phyloP scores from a whole-genome alignment of 2,113 vertebrate species.

The Anolis sagrei region DNA sequence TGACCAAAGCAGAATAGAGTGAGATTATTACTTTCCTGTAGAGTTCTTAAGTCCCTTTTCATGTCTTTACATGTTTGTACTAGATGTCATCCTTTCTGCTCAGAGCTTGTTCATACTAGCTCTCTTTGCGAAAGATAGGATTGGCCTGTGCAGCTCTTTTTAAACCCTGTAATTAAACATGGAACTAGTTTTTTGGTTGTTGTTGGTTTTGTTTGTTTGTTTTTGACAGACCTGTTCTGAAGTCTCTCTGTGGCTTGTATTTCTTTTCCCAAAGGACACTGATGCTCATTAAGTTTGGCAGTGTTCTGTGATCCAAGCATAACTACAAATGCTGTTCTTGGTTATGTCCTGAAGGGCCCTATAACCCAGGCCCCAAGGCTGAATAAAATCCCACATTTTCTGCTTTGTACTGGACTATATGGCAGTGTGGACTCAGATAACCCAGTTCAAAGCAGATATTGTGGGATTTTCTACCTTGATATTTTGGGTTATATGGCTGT shows the following conservation, averaged over 20 bases:
- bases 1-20: too few species aligned
- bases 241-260: background rate
- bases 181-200: too few species aligned
- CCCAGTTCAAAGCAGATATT: too few species aligned
- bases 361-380: too few species aligned
- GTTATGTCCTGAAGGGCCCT: background rate
- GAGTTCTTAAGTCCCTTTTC: background rate
- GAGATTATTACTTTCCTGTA: too few species aligned
- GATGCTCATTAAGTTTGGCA: background rate
- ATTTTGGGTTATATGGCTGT: too few species aligned
- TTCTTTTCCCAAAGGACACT: background rate
- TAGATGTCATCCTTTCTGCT: background rate
- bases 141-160: background rate
- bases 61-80: background rate
- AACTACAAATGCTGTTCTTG: background rate
- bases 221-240: too few species aligned
- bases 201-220: too few species aligned
- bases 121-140: background rate
- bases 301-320: background rate
- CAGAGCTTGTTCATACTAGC: background rate
- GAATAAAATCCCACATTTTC: too few species aligned
- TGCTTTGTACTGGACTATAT: too few species aligned
- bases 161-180: background rate
- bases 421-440: too few species aligned
- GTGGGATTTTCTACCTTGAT: too few species aligned